phyloP scores from a whole-genome alignment of 2,113 vertebrate species.

The Daubentonia madagascariensis region DNA sequence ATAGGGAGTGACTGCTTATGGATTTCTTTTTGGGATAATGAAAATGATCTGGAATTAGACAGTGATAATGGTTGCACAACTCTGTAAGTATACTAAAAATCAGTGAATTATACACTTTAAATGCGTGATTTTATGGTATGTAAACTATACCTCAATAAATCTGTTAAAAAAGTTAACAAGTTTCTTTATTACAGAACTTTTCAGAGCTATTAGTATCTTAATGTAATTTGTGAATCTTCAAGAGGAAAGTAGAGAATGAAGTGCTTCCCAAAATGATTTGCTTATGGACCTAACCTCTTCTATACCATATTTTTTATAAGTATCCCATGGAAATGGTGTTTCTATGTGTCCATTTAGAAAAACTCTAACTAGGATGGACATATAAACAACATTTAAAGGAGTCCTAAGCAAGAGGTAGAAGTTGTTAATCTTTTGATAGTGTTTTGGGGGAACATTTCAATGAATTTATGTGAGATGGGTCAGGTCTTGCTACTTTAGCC shows the following conservation, averaged over 20 bases:
- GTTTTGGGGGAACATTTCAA: not conserved
- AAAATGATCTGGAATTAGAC: not conserved
- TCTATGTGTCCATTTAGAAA: not conserved
- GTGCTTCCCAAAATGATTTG: not conserved
- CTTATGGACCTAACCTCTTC: not conserved
- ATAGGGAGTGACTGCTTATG: not conserved
- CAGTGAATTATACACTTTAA: not conserved
- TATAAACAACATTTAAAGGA: not conserved
- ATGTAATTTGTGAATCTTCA: constrained; percentile 3
- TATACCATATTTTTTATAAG: not conserved
- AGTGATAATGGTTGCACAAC: not conserved
- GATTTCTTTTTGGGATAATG: not conserved
- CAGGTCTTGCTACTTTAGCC: not conserved
- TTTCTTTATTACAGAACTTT: not conserved
- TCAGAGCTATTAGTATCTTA: not conserved
- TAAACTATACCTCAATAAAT: not conserved
- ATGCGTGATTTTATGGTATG: not conserved
- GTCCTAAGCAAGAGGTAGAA: not conserved
- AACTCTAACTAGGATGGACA: not conserved
- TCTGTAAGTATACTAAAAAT: not conserved
- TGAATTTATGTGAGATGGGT: not conserved
- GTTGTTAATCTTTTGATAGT: not conserved
- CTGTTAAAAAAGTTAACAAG: not conserved
- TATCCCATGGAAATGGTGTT: not conserved
- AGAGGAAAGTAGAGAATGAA: not conserved